Conservation (phyloP, 1,140 invertebrate species). For the Orchestia grillus region DNA sequence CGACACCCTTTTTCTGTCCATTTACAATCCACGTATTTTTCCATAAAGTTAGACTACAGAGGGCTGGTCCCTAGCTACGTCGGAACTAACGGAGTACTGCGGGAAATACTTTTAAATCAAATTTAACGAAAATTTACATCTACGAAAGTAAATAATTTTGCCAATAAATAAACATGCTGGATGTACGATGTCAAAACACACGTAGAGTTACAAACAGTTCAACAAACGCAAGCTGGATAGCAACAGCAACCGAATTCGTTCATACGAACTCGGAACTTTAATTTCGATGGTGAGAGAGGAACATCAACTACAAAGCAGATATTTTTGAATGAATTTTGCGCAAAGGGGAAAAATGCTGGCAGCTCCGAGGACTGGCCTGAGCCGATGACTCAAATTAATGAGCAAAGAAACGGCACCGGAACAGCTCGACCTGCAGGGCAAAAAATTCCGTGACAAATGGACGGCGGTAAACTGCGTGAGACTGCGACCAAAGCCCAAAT, state of each 20-base stretch:
- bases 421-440: slow-evolving; percentile 22
- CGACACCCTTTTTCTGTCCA: neutral
- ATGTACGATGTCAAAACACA: neutral
- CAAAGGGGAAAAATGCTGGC: neutral
- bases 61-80: too few species aligned
- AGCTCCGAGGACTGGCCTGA: neutral
- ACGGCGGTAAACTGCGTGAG: neutral
- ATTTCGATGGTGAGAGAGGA: neutral
- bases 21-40: neutral
- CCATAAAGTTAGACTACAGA: neutral
- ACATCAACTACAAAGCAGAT: neutral
- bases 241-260: neutral
- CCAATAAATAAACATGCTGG: neutral
- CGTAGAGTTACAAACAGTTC: neutral
- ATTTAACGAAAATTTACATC: neutral
- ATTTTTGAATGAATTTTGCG: slow-evolving; percentile 8
- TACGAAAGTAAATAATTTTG: neutral
- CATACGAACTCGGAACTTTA: neutral
- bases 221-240: neutral
- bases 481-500: neutral
- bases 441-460: slow-evolving; percentile 19
- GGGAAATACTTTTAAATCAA: neutral
- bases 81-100: neutral
- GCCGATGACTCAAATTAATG: slow-evolving; percentile 34
- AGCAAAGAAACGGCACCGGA: slow-evolving; percentile 25